A percentile compares a stretch with the other conserved stretches of the same genome.
Conservation (phyloP, 2,888 invertebrate genomes). For the Stegana nigrithorax region DNA sequence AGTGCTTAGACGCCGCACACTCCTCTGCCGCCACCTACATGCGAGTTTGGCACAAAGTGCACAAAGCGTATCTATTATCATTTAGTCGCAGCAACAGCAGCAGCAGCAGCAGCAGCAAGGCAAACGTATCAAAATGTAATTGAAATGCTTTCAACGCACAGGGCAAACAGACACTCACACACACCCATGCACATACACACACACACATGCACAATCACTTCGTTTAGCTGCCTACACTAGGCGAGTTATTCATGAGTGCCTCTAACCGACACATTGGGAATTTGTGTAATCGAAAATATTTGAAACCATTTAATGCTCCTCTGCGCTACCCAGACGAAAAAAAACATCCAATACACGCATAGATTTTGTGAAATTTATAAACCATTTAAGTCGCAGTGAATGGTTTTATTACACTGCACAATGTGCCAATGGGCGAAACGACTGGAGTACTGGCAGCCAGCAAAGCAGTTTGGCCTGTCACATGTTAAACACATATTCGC, state of each 20-base stretch:
- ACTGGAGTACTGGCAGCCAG: too few species aligned
- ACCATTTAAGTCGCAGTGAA: not conserved
- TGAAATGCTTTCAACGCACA: not conserved
- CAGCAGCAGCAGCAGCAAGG: too few species aligned
- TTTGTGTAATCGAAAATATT: not conserved
- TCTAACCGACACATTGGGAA: too few species aligned
- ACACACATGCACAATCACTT: too few species aligned
- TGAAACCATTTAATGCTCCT: not conserved
- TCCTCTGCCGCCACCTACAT: not conserved
- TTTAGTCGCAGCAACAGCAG: not conserved
- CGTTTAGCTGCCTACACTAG: not conserved
- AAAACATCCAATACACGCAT: too few species aligned
- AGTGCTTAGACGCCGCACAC: slow-evolving; percentile 12
- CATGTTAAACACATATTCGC: too few species aligned
- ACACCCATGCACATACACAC: too few species aligned
- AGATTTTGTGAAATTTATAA: not conserved
- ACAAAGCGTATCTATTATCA: not conserved
- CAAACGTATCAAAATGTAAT: not conserved
- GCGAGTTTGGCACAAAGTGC: not conserved
- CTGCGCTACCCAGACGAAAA: too few species aligned
- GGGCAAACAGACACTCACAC: not conserved
- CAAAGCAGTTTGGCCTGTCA: too few species aligned
- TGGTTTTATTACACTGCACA: not conserved
- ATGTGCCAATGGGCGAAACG: too few species aligned
- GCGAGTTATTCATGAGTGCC: too few species aligned